A percentile compares a stretch with the other conserved stretches of the same genome.
These are phyloP conservation scores for Belgica antarctica DNA, from an alignment of 2,888 invertebrate genomes.

Conservation along the genomic window DNA sequence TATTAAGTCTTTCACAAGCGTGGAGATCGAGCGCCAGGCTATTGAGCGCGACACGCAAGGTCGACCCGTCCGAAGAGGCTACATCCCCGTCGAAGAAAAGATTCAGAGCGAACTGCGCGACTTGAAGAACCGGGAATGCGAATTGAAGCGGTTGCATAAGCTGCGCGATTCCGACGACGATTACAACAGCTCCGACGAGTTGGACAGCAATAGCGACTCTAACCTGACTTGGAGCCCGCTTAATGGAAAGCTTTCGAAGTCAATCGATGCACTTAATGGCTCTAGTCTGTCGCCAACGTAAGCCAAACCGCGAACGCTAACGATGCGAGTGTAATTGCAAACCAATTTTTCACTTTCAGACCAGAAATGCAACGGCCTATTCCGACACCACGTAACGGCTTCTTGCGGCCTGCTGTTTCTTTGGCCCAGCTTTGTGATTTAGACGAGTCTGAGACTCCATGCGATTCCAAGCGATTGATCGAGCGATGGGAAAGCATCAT, in stretches of 20 bases:
- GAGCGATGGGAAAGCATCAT: constrained; percentile 81
- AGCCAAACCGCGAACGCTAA: background rate
- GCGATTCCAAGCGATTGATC: constrained; percentile 68
- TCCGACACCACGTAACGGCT: constrained; percentile 48
- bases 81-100: constrained; percentile 81
- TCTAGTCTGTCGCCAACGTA: constrained; percentile 47
- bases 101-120: constrained; percentile 83
- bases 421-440: constrained; percentile 68
- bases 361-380: constrained; percentile 53
- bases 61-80: constrained; percentile 70
- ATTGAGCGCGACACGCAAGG: constrained; percentile 62
- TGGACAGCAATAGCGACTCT: constrained; percentile 53
- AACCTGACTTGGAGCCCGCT: constrained; percentile 61
- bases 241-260: constrained; percentile 62
- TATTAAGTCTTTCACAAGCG: constrained; percentile 48
- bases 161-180: constrained; percentile 61
- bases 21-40: constrained; percentile 50
- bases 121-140: constrained; percentile 77
- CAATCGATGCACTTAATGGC: constrained; percentile 60
- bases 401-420: constrained; percentile 65
- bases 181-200: constrained; percentile 1
- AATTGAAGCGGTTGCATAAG: constrained; percentile 69
- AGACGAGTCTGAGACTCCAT: constrained; percentile 64
- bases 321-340: too few relatives aligned
- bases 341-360: constrained; percentile 44